These are phyloP conservation scores for Sipha flava DNA, from an alignment of 1,140 invertebrate species.

Conservation along the genomic window DNA sequence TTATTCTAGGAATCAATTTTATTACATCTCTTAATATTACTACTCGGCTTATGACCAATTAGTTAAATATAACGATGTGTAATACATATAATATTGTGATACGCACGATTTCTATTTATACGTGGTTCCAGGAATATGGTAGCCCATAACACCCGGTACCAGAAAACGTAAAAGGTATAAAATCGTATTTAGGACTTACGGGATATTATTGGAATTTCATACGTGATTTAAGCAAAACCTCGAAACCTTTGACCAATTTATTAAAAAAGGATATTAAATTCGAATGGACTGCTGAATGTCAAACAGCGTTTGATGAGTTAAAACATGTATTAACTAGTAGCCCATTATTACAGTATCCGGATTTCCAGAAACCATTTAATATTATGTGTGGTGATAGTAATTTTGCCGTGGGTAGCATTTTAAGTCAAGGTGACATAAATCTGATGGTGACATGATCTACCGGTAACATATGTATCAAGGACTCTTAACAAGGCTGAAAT, in stretches of 20 bases:
- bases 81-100: too few species aligned
- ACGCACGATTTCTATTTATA: too few species aligned
- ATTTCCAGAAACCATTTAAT: background rate
- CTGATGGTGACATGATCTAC: background rate
- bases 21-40: too few species aligned
- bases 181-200: background rate
- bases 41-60: too few species aligned
- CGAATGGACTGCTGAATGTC: background rate
- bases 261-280: background rate
- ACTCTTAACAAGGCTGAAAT: conserved; percentile 36
- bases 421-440: background rate
- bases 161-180: background rate
- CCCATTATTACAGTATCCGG: background rate
- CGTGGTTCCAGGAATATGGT: too few species aligned
- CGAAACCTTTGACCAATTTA: background rate
- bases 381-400: background rate
- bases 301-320: background rate
- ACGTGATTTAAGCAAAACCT: background rate
- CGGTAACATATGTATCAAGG: background rate
- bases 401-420: background rate
- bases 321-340: background rate
- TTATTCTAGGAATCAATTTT: too few species aligned
- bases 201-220: background rate
- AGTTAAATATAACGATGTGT: too few species aligned
- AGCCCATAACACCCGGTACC: too few species aligned